phyloP scores from a whole-genome alignment of 2,888 invertebrate genomes.

The Apodemia mormo region DNA sequence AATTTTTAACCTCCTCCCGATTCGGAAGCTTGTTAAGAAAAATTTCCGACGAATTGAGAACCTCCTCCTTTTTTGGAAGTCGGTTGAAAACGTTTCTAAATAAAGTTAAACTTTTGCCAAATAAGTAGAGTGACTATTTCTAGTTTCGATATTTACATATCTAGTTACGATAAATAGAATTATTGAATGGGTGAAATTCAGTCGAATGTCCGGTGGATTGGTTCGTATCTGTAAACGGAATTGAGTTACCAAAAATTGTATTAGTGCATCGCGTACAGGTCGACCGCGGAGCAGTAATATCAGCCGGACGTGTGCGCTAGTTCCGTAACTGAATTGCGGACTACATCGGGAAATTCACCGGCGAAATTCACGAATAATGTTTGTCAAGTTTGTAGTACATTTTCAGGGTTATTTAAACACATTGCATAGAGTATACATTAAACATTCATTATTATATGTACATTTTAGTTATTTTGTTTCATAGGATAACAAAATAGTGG shows the following conservation, averaged over 20 bases:
- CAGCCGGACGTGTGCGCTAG: constrained; percentile 45
- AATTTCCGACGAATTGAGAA: no score
- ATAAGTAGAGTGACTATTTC: neutral
- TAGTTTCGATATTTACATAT: neutral
- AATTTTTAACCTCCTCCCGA: no score
- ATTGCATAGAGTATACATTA: neutral
- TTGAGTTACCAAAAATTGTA: constrained; percentile 56
- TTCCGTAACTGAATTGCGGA: constrained; percentile 57
- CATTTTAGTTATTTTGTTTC: no score
- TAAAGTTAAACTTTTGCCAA: no score
- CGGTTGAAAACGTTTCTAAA: no score
- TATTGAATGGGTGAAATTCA: neutral
- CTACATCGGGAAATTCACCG: constrained; percentile 47
- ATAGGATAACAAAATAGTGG: no score
- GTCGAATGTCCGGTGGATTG: constrained; percentile 6
- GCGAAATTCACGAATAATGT: constrained; percentile 45
- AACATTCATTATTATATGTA: no score
- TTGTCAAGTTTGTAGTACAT: constrained; percentile 26
- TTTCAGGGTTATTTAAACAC: constrained; percentile 37
- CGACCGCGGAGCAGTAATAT: constrained; percentile 44
- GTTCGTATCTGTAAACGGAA: constrained; percentile 38
- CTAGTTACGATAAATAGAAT: neutral
- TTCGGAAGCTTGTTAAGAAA: no score
- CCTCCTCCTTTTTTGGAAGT: no score
- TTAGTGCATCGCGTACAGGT: constrained; percentile 45